Base-by-base conservation (phyloP, 2,797 vertebrate genomes). In the Harpagifer antarcticus region DNA sequence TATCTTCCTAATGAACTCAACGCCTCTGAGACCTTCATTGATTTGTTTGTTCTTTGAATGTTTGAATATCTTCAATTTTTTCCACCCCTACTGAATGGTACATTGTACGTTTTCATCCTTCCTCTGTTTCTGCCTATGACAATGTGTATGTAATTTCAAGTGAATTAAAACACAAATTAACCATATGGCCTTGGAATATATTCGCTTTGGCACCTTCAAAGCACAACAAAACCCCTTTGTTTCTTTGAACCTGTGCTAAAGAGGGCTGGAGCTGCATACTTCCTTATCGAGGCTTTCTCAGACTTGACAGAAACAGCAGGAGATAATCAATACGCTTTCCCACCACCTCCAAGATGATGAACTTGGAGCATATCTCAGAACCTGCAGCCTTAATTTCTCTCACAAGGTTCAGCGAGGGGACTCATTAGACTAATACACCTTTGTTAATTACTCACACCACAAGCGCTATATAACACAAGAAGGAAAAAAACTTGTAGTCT, bases 271-370 rank as follows among this genome's bases (percentile, higher is more conserved):
- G 78, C 76, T 69, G 73, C 79, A 71, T 44, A 65, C 68, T 57
- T 87, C 55, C 78, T 81, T 54, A 3, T 37, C 45, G 2, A 9
- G 76, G 86, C 80, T 88, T 86, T 89, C 79, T 79, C 70, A 69
- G 79, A 69, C 88, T 86, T 87, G 83, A 91, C 86, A 86, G 79
- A 87, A 87, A 57, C 90, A 92, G 88, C 82, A 56, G 87, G 88
- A 85, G 86, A 82, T 82, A 92, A 94, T 94, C 93, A 69, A 95
- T 95, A 93, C 55, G 54, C 85, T 89, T 70, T 78, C 76, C 69
- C 79, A 79, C 79, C 72, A 86, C 81, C 86, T 88, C 72, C 72
- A 54, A 59, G 59, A 83, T 82, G 76, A 90, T 82, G 63, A 84
- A 89, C 72, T 80, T 48, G 33, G 54, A 86, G 76, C 55, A 60